phyloP scores from a whole-genome alignment of 2,797 vertebrate species.

The Aulostomus chinensis region DNA sequence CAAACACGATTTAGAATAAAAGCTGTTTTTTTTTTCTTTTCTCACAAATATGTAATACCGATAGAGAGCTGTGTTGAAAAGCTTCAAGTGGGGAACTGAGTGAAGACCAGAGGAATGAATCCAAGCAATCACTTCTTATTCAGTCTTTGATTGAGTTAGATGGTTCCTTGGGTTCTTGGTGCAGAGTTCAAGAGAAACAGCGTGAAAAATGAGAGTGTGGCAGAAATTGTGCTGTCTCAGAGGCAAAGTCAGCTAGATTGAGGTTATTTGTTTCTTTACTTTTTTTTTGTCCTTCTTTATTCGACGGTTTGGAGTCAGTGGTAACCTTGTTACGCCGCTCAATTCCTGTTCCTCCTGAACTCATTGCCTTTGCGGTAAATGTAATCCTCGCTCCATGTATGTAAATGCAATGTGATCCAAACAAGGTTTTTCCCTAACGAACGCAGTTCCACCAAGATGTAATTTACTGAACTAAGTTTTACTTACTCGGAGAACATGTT shows the following conservation, averaged over 20 bases:
- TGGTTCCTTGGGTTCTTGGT: slow-evolving; percentile 19
- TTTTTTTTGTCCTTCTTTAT: too few species aligned
- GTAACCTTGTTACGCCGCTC: slow-evolving; percentile 53
- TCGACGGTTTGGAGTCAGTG: slow-evolving; percentile 54
- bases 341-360: slow-evolving; percentile 39
- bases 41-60: slow-evolving; percentile 11
- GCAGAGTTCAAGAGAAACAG: slow-evolving; percentile 21
- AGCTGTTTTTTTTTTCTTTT: too few species aligned
- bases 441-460: slow-evolving; percentile 19
- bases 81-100: slow-evolving; percentile 5
- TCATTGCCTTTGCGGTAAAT: slow-evolving; percentile 58
- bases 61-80: slow-evolving; percentile 24
- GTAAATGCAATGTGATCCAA: slow-evolving; percentile 40
- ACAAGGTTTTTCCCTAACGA: slow-evolving; percentile 23
- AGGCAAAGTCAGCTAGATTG: slow-evolving; percentile 37
- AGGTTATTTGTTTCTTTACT: slow-evolving; percentile 18
- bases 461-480: slow-evolving; percentile 18
- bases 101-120: slow-evolving; percentile 23
- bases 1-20: too few species aligned
- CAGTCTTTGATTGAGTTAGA: slow-evolving; percentile 44
- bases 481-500: slow-evolving; percentile 1
- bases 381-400: slow-evolving; percentile 36
- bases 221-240: slow-evolving; percentile 44
- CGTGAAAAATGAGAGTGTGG: slow-evolving; percentile 36
- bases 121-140: slow-evolving; percentile 33